A percentile compares a stretch with the other conserved stretches of the same genome.
phyloP scores from a whole-genome alignment of 2,113 vertebrate genomes.

The Myiagra hebetior region DNA sequence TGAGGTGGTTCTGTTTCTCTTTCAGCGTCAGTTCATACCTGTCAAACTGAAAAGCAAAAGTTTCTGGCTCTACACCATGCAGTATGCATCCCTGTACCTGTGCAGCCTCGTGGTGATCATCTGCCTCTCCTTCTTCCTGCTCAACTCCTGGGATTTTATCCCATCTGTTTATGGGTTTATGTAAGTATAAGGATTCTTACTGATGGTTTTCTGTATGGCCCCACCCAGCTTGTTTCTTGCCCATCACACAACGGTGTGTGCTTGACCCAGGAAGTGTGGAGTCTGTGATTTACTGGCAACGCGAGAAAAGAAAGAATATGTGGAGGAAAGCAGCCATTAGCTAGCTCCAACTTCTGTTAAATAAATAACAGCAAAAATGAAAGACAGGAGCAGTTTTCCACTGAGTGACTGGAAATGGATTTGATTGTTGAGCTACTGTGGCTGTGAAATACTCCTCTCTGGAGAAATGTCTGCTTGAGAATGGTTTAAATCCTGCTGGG shows the following conservation, averaged over 20 bases:
- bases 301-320: background rate
- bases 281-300: background rate
- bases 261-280: background rate
- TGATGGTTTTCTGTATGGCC: background rate
- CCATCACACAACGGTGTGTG: background rate
- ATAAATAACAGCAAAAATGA: background rate
- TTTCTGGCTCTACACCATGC: slow-evolving; percentile 88
- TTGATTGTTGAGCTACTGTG: background rate
- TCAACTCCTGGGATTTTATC: slow-evolving; percentile 96
- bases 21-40: slow-evolving; percentile 88
- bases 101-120: slow-evolving; percentile 88
- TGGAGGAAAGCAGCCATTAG: background rate
- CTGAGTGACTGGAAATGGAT: background rate
- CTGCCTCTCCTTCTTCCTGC: slow-evolving; percentile 94
- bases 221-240: background rate
- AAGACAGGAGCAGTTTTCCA: background rate
- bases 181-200: slow-evolving; percentile 75
- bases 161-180: slow-evolving; percentile 95
- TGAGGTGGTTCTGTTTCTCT: background rate
- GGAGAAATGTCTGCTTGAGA: background rate
- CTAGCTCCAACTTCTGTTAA: background rate
- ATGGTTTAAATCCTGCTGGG: background rate
- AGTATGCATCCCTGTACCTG: slow-evolving; percentile 87
- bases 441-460: background rate
- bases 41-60: slow-evolving; percentile 80